Base-by-base conservation (phyloP, 2,888 invertebrate genomes). In the Ichneumoninae sp. region DNA sequence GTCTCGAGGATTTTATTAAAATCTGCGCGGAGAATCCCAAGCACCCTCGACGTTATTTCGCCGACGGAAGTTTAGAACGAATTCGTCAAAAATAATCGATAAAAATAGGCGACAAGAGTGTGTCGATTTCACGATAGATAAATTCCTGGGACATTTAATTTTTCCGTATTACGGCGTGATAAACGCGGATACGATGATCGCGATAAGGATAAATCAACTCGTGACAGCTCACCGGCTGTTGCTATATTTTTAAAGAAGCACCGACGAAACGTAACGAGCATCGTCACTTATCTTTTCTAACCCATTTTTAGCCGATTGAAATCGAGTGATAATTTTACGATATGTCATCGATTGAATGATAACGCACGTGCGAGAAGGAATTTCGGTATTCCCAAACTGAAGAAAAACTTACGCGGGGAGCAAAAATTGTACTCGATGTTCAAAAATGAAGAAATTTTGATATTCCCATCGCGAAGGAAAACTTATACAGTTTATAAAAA, bases 11-110 rank as follows among this genome's bases (percentile, higher is more conserved):
- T 52, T 47, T 52, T 54, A 44, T 69, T 70, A 40, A 47, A 63
- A 74, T 44, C 10, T n/a, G n/a, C 8, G 3, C 13, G 68, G 5
- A 40, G 30, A 44, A 75, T 19, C 10, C 44, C 26, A 36, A 19
- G 10, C 50, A 36, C 26, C 22, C 36, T 52, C 36, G 69, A 26
- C 19, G 26, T 63, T 73, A 26, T 47, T 70, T 3, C 30, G 16
- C 13, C 16, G 16, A 19, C 26, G 33, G 44, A 47, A 16, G 10
- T 63, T 22, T 44, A 70, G 70, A 22, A 54, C 47, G 50, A 65
- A 75, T 65, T 79, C 6, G 50, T 83, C 75, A 65, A 30, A 47
- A 65, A 75, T 60, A 54, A 40, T 60, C 57, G 80, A 83, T 76
- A 76, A 83, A 57, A 71, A 71, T 54, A 40, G 13, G 22, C 69